These are phyloP conservation scores for Mystacornis crossleyi DNA, from an alignment of 2,113 vertebrate genomes.

Conservation along the genomic window DNA sequence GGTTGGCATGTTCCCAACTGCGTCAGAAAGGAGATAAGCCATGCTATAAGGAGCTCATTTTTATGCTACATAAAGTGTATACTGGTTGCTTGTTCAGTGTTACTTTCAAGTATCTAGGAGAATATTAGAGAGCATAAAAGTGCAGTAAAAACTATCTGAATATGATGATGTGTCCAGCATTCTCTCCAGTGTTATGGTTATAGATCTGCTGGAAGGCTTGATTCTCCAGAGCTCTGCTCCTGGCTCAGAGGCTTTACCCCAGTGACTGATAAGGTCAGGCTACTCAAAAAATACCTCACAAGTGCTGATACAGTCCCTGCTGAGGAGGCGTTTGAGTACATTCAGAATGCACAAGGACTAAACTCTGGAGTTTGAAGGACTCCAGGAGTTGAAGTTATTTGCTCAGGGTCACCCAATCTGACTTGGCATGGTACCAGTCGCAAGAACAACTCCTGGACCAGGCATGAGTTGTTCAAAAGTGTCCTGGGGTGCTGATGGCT, in stretches of 20 bases:
- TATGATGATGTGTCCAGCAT: neutral
- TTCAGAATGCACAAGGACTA: rapidly evolving
- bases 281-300: neutral
- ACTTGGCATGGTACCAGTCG: neutral
- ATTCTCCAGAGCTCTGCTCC: neutral
- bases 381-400: neutral
- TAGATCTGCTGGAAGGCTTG: neutral
- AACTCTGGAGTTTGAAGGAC: too few relatives aligned
- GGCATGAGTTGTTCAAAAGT: neutral
- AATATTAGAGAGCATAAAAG: neutral
- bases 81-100: neutral
- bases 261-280: neutral
- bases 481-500: neutral
- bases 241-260: neutral
- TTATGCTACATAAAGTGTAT: neutral
- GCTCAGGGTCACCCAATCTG: neutral
- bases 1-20: neutral
- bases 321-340: neutral
- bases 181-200: neutral
- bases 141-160: neutral
- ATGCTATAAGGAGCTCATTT: neutral
- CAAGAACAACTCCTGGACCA: neutral
- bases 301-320: neutral
- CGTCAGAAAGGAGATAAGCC: slow-evolving; percentile 5
- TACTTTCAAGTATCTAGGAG: neutral